Base-by-base conservation (phyloP, 2,113 vertebrate species). In the Strix uralensis region DNA sequence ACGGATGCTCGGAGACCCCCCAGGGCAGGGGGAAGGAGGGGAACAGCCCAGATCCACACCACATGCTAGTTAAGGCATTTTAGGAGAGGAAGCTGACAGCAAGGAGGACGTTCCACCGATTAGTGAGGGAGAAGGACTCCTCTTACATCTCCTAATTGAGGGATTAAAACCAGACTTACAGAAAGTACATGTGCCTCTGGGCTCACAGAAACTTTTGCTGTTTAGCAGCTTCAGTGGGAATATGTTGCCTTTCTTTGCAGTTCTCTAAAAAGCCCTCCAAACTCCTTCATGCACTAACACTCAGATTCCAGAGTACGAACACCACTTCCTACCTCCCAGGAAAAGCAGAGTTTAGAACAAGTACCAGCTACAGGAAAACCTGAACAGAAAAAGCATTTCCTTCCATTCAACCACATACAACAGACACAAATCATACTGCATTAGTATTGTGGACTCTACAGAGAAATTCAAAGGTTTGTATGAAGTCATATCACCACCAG, bases 181-280 rank as follows among this genome's bases (percentile, higher is more conserved):
- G 62, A 58, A 93, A 82, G 36, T 3, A 52, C 7, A 0, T 5
- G 26, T 52, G 90, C 81, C 85, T 92, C 47, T 29, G n/a, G 81
- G 81, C 78, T 85, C 65, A 71, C 47, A 75, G 81, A 54, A 74
- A 81, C 73, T 81, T 74, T 36, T 74, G 87, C n/a, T 66, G 32
- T 78, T 96, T 32, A 94, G 85, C 87, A 63, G 77, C 47, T 74
- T 96, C 17, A 2, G 47, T 91, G 61, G 73, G 69, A 96, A 93
- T 84, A 70, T 14, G 54, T 17, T 93, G 55, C 69, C 65, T 89
- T 25, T n/a, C 42, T 95, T 40, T 62, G 86, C 77, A 84, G 72
- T 13, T 91, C 92, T 62, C 46, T 74, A 32, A 86, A 72, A 86
- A 91, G 73, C 83, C 71, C 88, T 74, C 65, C 73, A 38, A 61